Evolutionary conservation across 2,113 vertebrate genomes (phyloP).

Genomic region (Sclerurus mexicanus): DNA sequence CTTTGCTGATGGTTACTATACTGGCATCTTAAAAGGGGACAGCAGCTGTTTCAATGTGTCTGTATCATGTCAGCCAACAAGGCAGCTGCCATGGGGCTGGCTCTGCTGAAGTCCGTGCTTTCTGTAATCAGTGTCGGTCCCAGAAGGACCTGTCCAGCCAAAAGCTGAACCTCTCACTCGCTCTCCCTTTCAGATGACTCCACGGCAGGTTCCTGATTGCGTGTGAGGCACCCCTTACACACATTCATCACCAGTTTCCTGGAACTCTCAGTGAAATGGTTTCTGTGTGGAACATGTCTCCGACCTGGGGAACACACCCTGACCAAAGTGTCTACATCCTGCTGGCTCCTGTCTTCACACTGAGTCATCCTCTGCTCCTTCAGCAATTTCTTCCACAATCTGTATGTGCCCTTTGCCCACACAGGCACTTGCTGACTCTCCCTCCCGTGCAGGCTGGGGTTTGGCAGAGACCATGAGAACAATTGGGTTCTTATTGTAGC

Average conservation of each 20-base stretch:
- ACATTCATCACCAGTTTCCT: not conserved
- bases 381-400: not conserved
- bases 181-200: not conserved
- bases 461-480: not conserved
- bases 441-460: not conserved
- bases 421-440: not conserved
- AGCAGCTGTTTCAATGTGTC: not conserved
- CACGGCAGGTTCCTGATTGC: accelerated
- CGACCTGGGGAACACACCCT: not conserved
- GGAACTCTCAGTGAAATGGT: not conserved
- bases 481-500: not conserved
- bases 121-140: not conserved
- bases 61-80: not conserved
- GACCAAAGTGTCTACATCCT: accelerated
- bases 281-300: not conserved
- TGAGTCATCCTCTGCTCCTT: accelerated
- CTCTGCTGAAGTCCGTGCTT: not conserved
- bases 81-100: not conserved
- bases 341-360: not conserved
- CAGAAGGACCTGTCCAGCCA: accelerated
- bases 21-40: not conserved
- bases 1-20: not conserved
- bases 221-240: not conserved
- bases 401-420: not conserved
- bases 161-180: not conserved